Percentiles rank a stretch among this genome's conserved stretches.
phyloP scores from a whole-genome alignment of 2,113 vertebrate species.

The Lagopus muta region DNA sequence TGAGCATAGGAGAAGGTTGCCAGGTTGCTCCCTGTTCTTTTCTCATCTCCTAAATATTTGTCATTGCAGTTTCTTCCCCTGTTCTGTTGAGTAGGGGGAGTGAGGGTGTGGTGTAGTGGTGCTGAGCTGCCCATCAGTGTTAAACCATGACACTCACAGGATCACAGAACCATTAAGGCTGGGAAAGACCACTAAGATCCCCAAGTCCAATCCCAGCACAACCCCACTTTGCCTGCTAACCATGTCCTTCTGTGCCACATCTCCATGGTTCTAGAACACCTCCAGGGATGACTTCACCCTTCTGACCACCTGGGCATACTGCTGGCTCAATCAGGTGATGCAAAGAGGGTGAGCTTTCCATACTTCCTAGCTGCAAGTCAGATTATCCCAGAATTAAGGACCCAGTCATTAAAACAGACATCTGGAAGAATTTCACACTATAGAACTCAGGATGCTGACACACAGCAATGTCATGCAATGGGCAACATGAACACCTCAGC shows the following conservation, averaged over 20 bases:
- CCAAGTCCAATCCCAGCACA: too few relatives aligned
- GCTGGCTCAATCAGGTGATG: not conserved
- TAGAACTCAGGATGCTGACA: not conserved
- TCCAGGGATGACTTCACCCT: too few relatives aligned
- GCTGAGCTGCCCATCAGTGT: not conserved
- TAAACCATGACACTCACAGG: not conserved
- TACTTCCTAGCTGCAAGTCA: not conserved
- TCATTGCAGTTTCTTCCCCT: not conserved
- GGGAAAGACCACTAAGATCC: too few relatives aligned
- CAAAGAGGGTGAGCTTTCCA: not conserved
- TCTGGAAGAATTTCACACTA: not conserved
- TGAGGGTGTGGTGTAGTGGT: not conserved
- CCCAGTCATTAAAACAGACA: not conserved
- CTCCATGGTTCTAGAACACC: too few relatives aligned
- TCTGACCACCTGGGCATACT: too few relatives aligned
- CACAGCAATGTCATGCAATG: not conserved
- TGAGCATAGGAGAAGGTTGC: not conserved
- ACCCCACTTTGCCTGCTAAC: too few relatives aligned
- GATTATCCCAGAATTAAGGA: not conserved
- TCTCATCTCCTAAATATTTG: not conserved
- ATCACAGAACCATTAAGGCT: too few relatives aligned
- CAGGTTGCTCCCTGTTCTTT: not conserved
- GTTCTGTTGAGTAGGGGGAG: not conserved
- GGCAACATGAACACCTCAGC: not conserved
- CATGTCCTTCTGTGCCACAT: too few relatives aligned